phyloP scores from a whole-genome alignment of 2,797 vertebrate species.

The Pyrocephalus nanus region DNA sequence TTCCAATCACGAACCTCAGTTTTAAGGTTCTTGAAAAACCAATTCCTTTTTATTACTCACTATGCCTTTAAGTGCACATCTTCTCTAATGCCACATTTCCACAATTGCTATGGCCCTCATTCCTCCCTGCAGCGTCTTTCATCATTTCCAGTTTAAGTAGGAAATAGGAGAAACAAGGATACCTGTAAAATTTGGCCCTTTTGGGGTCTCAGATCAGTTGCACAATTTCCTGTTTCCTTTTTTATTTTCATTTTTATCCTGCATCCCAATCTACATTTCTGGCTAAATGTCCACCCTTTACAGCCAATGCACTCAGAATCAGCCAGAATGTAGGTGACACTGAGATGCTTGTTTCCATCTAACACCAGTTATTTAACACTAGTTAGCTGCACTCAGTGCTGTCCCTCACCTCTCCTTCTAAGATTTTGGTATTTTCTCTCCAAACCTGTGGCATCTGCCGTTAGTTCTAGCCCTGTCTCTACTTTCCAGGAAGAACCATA shows the following conservation, averaged over 20 bases:
- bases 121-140: not conserved
- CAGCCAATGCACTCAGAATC: too few species aligned
- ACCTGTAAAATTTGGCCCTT: too few species aligned
- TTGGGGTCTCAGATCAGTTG: too few species aligned
- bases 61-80: not conserved
- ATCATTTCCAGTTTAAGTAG: not conserved
- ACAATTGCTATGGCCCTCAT: not conserved
- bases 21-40: not conserved
- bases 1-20: not conserved
- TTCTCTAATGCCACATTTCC: not conserved
- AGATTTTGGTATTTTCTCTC: not conserved
- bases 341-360: too few species aligned
- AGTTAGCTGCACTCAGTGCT: fast-evolving
- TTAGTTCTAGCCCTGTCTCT: not conserved
- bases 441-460: fast-evolving
- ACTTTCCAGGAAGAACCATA: not conserved
- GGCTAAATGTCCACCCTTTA: too few species aligned
- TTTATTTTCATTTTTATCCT: too few species aligned
- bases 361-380: too few species aligned
- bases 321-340: too few species aligned
- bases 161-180: not conserved
- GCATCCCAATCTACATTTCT: too few species aligned
- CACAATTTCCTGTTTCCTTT: too few species aligned
- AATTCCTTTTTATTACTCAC: not conserved
- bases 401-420: not conserved